A percentile compares a stretch with the other conserved stretches of the same genome.
Evolutionary conservation across 1,140 invertebrate genomes (phyloP).

Genomic region (Lepidurus packardi): DNA sequence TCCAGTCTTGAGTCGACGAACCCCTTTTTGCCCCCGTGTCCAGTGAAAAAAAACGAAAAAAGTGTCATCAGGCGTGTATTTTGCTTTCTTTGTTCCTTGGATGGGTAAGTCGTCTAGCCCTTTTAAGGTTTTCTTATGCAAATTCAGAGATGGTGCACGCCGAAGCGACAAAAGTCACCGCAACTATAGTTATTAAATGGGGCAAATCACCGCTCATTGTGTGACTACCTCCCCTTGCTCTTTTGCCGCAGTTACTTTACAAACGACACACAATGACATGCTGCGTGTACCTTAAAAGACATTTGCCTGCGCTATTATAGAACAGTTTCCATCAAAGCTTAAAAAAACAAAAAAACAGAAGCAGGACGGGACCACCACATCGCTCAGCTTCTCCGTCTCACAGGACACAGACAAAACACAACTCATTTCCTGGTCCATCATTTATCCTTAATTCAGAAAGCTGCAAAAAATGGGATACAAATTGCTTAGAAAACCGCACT

Average conservation of each 20-base stretch:
- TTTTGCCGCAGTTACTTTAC: not conserved
- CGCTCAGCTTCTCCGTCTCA: not conserved
- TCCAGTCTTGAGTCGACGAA: not conserved
- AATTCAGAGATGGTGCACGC: not conserved
- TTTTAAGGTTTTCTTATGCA: not conserved
- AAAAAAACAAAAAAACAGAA: not conserved
- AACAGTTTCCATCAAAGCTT: not conserved
- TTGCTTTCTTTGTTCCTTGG: not conserved
- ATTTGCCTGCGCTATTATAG: not conserved
- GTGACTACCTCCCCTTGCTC: not conserved
- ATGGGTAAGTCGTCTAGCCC: not conserved
- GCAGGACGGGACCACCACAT: not conserved
- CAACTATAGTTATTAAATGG: constrained; percentile 1
- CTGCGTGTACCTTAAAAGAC: not conserved
- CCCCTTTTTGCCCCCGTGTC: not conserved
- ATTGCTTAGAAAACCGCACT: not conserved
- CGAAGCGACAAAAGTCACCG: not conserved
- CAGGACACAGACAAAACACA: not conserved
- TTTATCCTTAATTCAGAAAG: not conserved
- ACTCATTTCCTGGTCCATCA: constrained; percentile 1
- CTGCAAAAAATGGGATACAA: not conserved
- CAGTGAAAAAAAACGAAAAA: not conserved
- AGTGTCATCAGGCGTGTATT: not conserved
- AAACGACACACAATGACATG: constrained; percentile 21
- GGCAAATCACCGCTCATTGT: not conserved